These are phyloP conservation scores for Drosophila ogumai DNA, from an alignment of 1,140 invertebrate species.

Conservation along the genomic window DNA sequence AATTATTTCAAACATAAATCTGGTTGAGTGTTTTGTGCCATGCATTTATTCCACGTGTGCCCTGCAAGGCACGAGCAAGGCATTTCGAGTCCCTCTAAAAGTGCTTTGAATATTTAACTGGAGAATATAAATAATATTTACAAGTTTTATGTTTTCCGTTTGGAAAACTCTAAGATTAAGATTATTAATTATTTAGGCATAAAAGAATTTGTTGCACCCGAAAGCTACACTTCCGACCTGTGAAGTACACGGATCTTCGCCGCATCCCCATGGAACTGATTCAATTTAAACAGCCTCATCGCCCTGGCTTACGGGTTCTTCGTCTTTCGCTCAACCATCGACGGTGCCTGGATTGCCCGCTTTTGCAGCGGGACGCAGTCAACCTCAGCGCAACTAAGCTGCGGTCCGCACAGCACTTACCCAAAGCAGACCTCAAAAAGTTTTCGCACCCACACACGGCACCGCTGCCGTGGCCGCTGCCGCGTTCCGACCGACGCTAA, in stretches of 20 bases:
- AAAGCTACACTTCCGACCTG: too few species aligned
- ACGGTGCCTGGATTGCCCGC: conserved; percentile 18
- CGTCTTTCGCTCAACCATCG: conserved; percentile 2
- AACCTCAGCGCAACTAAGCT: conserved; percentile 79
- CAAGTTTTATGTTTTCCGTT: neutral
- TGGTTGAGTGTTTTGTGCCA: conserved; percentile 51
- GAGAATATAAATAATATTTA: neutral
- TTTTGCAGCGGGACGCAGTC: conserved; percentile 54
- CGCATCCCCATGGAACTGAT: neutral
- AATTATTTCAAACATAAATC: conserved; percentile 83
- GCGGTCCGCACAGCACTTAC: conserved; percentile 80
- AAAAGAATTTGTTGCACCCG: too few species aligned
- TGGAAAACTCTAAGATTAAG: too few species aligned
- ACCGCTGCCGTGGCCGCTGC: conserved; percentile 12
- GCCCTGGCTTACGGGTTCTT: neutral
- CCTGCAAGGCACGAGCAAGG: conserved; percentile 17
- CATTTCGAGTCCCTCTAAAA: neutral
- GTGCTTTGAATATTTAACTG: neutral
- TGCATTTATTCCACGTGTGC: conserved; percentile 37
- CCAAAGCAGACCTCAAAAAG: conserved; percentile 81
- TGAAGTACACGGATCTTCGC: neutral
- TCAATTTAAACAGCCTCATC: conserved; percentile 8
- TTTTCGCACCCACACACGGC: conserved; percentile 68
- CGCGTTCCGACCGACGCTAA: conserved; percentile 37
- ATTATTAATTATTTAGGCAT: too few species aligned